Conservation (phyloP, 2,797 vertebrate genomes). For the Paramormyrops hopkinsi region DNA sequence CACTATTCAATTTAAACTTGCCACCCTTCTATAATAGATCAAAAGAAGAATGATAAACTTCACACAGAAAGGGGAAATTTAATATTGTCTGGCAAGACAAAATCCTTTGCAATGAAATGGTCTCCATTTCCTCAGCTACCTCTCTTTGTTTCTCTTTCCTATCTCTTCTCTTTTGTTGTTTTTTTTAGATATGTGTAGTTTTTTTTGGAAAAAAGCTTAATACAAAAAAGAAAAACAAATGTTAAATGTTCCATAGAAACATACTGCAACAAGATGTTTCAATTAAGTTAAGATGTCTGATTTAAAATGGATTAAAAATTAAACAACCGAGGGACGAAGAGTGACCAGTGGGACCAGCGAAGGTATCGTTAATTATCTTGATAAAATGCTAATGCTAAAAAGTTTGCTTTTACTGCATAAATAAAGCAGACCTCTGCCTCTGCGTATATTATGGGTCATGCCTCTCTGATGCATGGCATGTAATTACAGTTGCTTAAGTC, state of each 20-base stretch:
- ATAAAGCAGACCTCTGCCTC: neutral
- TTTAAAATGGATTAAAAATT: neutral
- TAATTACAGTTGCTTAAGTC: neutral
- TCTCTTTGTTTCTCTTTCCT: neutral
- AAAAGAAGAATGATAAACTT: neutral
- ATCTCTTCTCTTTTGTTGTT: neutral
- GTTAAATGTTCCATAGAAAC: neutral
- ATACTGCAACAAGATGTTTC: neutral
- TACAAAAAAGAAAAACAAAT: neutral
- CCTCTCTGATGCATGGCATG: neutral
- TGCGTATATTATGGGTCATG: neutral
- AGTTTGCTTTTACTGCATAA: neutral
- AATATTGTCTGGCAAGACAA: neutral
- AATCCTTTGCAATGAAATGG: neutral
- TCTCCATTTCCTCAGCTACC: neutral
- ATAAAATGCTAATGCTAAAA: neutral
- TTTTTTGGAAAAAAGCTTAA: neutral
- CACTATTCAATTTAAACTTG: neutral
- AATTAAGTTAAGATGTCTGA: neutral
- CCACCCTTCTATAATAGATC: constrained; percentile 8
- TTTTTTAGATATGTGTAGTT: neutral
- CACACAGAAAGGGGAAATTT: neutral
- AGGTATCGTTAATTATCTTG: neutral
- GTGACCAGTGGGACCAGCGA: neutral
- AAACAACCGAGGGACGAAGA: neutral